Percentiles rank a stretch among this genome's conserved stretches.
Conservation (phyloP, 1,140 invertebrate species). For the Zaprionus taronus region DNA sequence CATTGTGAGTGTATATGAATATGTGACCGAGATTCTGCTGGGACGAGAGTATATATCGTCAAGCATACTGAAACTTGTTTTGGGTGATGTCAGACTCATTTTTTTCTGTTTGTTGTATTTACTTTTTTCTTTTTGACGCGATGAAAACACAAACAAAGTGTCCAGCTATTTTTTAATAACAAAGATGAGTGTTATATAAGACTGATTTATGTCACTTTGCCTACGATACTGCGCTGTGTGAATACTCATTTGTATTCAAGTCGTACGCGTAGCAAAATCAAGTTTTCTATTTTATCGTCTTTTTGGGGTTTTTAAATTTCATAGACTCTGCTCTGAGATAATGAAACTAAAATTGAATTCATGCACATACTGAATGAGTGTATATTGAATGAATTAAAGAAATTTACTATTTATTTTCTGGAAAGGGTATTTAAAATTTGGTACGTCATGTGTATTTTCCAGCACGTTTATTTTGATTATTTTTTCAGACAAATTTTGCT, state of each 20-base stretch:
- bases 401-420: no score
- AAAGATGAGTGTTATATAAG: constrained; percentile 44
- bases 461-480: no score
- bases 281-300: background rate
- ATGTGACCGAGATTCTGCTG: constrained; percentile 1
- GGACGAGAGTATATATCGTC: constrained; percentile 22
- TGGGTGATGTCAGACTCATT: constrained; percentile 65
- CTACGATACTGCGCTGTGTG: constrained; percentile 3
- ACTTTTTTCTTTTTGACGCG: constrained; percentile 34
- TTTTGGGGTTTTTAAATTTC: background rate
- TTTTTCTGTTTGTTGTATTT: constrained; percentile 39
- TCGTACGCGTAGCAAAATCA: background rate
- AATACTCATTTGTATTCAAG: constrained; percentile 26
- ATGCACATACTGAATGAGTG: background rate
- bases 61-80: constrained; percentile 59
- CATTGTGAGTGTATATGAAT: constrained; percentile 7
- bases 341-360: background rate
- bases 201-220: constrained; percentile 22
- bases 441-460: background rate
- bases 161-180: background rate
- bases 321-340: background rate
- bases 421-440: no score
- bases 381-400: no score
- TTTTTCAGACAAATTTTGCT: no score
- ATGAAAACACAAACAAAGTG: constrained; percentile 1